phyloP scores from a whole-genome alignment of 2,797 vertebrate genomes.

The Sternotherus odoratus region DNA sequence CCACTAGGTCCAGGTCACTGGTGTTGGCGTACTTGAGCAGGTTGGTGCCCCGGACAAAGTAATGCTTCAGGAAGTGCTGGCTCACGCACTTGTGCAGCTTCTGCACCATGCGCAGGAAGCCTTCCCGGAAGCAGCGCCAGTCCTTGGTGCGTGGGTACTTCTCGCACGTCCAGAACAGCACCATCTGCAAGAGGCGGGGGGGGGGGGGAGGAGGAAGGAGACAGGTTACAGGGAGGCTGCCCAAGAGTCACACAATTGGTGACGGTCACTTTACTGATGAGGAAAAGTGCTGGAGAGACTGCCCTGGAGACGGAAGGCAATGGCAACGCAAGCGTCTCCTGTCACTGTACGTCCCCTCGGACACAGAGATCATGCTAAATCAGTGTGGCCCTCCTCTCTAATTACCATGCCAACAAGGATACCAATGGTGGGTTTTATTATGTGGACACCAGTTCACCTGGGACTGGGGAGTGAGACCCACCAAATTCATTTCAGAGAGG shows the following conservation, averaged over 20 bases:
- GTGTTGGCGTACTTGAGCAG: slow-evolving; percentile 83
- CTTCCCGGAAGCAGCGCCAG: slow-evolving; percentile 80
- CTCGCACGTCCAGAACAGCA: slow-evolving; percentile 91
- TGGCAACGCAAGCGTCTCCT: not conserved
- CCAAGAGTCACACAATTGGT: slow-evolving; percentile 58
- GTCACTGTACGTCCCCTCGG: not conserved
- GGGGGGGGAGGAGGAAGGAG: not conserved
- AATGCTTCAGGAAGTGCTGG: slow-evolving; percentile 86
- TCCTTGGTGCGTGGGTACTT: slow-evolving; percentile 84
- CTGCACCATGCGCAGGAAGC: slow-evolving; percentile 82
- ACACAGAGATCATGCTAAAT: not conserved
- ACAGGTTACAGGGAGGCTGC: slow-evolving; percentile 53
- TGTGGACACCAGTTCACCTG: not conserved
- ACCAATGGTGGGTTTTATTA: not conserved
- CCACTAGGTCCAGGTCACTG: slow-evolving; percentile 82
- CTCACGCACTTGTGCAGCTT: slow-evolving; percentile 87
- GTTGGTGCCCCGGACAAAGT: slow-evolving; percentile 84
- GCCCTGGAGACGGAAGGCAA: slow-evolving; percentile 9
- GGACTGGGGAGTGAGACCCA: not conserved
- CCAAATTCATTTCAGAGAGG: not conserved
- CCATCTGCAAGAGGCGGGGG: slow-evolving; percentile 77
- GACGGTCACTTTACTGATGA: slow-evolving; percentile 44
- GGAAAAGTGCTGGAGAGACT: not conserved
- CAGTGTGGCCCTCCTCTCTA: not conserved
- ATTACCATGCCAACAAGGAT: not conserved